Conservation (phyloP, 2,888 invertebrate species). For the Drosophila villosipedis region DNA sequence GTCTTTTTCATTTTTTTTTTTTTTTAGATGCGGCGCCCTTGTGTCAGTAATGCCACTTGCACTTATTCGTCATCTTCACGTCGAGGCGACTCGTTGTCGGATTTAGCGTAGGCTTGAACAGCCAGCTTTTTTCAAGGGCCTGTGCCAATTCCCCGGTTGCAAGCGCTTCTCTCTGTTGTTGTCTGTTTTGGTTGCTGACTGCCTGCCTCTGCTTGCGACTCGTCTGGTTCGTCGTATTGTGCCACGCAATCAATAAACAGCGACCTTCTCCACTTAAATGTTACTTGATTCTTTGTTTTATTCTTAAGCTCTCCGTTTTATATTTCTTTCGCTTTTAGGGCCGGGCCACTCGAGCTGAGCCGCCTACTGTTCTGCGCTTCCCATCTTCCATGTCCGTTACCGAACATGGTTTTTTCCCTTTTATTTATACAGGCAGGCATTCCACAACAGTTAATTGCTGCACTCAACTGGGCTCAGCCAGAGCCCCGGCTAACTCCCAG, state of each 20-base stretch:
- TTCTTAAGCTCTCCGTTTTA: slow-evolving; percentile 33
- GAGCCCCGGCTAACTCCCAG: slow-evolving; percentile 4
- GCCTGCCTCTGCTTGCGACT: slow-evolving; percentile 13
- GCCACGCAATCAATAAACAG: slow-evolving; percentile 69
- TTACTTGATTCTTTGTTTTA: slow-evolving; percentile 55
- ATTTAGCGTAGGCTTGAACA: slow-evolving; percentile 65
- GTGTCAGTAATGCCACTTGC: slow-evolving; percentile 59
- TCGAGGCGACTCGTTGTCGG: slow-evolving; percentile 35
- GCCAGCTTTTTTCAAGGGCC: slow-evolving; percentile 67
- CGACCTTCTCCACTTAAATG: slow-evolving; percentile 69
- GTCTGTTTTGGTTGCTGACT: slow-evolving; percentile 34
- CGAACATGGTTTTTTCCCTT: slow-evolving; percentile 18
- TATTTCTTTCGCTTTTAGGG: slow-evolving; percentile 39
- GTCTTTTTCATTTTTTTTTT: background rate
- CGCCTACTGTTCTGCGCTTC: slow-evolving; percentile 21
- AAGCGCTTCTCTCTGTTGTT: slow-evolving; percentile 33
- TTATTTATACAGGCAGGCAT: slow-evolving; percentile 37
- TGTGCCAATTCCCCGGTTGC: slow-evolving; percentile 70
- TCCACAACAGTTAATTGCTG: slow-evolving; percentile 66
- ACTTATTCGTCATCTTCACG: slow-evolving; percentile 57
- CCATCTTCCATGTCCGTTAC: slow-evolving; percentile 12
- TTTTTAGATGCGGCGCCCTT: slow-evolving; percentile 2
- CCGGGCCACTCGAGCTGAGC: slow-evolving; percentile 41
- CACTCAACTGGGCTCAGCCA: slow-evolving; percentile 32
- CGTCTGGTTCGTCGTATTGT: slow-evolving; percentile 16